Percentiles rank a stretch among this genome's conserved stretches.
These are phyloP conservation scores for Chlorodrepanis virens DNA, from an alignment of 2,113 vertebrate genomes.

Conservation along the genomic window DNA sequence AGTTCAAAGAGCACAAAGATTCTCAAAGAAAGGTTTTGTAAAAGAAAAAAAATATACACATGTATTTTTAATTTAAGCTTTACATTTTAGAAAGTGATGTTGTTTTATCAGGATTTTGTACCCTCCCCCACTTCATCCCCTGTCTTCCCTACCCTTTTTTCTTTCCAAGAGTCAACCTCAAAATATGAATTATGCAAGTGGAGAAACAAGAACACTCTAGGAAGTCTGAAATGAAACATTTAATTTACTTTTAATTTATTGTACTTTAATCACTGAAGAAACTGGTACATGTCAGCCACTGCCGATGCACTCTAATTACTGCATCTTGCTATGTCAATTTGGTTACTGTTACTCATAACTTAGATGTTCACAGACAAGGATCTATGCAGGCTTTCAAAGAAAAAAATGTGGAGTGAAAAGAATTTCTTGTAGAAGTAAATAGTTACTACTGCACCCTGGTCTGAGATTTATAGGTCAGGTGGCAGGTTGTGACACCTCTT, in stretches of 20 bases:
- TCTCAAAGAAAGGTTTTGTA: neutral
- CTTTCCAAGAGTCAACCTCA: neutral
- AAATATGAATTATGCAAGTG: neutral
- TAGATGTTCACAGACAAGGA: neutral
- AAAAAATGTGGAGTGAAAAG: neutral
- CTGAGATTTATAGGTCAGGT: neutral
- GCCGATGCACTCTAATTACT: neutral
- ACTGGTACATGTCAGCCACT: neutral
- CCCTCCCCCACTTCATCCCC: neutral
- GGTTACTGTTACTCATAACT: neutral
- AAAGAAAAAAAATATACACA: accelerated
- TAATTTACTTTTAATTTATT: neutral
- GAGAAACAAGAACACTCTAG: neutral
- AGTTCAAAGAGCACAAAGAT: neutral
- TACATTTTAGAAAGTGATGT: neutral
- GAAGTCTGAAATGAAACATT: neutral
- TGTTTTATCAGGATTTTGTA: neutral
- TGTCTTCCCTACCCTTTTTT: accelerated
- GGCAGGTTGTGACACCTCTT: constrained; percentile 23
- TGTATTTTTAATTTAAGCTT: neutral
- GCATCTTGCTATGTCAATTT: neutral
- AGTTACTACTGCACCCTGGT: neutral
- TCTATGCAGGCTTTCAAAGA: neutral
- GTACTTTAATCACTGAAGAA: neutral
- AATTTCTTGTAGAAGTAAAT: neutral